Evolutionary conservation across 1,140 invertebrate genomes (phyloP).

Genomic region (Doryteuthis pealeii): DNA sequence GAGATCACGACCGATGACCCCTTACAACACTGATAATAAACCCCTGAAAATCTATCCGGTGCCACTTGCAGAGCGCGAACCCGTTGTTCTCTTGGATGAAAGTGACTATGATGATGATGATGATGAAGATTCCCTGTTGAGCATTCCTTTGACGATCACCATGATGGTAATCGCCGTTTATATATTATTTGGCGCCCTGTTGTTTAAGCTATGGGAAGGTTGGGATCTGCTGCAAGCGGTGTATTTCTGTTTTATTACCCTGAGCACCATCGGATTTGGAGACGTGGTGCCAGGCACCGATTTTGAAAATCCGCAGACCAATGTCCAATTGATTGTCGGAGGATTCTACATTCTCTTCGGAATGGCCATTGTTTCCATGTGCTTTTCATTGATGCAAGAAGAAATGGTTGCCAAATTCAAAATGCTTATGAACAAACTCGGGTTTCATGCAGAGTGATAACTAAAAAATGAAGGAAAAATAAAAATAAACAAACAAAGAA

Average conservation of each 20-base stretch:
- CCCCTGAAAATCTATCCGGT: slow-evolving; percentile 44
- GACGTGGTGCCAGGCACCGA: slow-evolving; percentile 88
- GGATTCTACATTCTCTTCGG: slow-evolving; percentile 73
- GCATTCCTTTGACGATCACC: slow-evolving; percentile 80
- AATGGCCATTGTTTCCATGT: slow-evolving; percentile 98
- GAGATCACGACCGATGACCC: slow-evolving; percentile 17
- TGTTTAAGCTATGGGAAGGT: slow-evolving; percentile 80
- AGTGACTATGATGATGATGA: slow-evolving; percentile 51
- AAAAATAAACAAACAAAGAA: slow-evolving; percentile 21
- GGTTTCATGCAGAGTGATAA: slow-evolving; percentile 59
- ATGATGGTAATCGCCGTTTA: slow-evolving; percentile 86
- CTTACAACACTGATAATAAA: slow-evolving; percentile 15
- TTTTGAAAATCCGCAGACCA: slow-evolving; percentile 65
- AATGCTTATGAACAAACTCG: slow-evolving; percentile 65
- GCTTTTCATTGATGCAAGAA: slow-evolving; percentile 96
- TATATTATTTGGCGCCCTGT: slow-evolving; percentile 84
- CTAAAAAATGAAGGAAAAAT: slow-evolving; percentile 51
- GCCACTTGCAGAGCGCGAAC: slow-evolving; percentile 32
- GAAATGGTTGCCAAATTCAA: slow-evolving; percentile 69
- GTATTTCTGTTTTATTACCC: slow-evolving; percentile 91
- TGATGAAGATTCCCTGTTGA: slow-evolving; percentile 56
- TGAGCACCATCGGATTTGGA: slow-evolving; percentile 83
- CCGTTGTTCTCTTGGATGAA: slow-evolving; percentile 45
- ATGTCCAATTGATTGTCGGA: slow-evolving; percentile 72
- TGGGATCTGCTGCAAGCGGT: slow-evolving; percentile 91